Evolutionary conservation across 2,888 invertebrate genomes (phyloP).

Genomic region (Melinaea menophilus): DNA sequence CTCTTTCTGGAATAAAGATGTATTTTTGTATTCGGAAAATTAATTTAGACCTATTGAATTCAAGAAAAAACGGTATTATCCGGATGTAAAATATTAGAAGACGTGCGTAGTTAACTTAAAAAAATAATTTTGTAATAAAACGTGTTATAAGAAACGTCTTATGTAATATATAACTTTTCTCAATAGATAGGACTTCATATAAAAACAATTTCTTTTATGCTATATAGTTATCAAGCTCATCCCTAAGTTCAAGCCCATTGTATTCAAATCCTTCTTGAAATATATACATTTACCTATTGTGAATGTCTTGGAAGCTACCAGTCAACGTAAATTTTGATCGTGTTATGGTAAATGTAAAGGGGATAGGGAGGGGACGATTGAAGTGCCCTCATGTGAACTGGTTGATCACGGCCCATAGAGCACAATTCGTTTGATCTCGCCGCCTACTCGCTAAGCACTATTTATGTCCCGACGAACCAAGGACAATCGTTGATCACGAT

Average conservation of each 20-base stretch:
- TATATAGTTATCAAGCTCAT: constrained; percentile 5
- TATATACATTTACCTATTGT: constrained; percentile 12
- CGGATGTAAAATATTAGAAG: no score
- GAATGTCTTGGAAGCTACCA: constrained; percentile 10
- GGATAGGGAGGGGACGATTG: constrained; percentile 41
- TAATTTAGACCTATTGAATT: no score
- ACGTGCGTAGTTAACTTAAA: no score
- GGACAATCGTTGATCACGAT: constrained; percentile 47
- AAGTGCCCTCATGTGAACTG: constrained; percentile 67
- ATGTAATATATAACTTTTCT: no score
- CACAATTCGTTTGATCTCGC: constrained; percentile 76
- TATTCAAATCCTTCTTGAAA: constrained; percentile 2
- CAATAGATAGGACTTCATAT: no score
- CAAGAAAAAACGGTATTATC: no score
- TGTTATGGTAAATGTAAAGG: constrained; percentile 28
- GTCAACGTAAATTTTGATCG: constrained; percentile 30
- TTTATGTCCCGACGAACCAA: constrained; percentile 61
- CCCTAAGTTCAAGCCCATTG: neutral
- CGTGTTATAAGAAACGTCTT: no score
- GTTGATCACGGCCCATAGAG: constrained; percentile 66
- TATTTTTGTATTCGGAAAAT: no score
- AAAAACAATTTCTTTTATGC: neutral
- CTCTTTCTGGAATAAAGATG: no score
- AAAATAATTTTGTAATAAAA: no score
- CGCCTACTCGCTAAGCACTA: constrained; percentile 62